These are phyloP conservation scores for Blastobasis lacticolella DNA, from an alignment of 2,888 invertebrate genomes.

Conservation along the genomic window DNA sequence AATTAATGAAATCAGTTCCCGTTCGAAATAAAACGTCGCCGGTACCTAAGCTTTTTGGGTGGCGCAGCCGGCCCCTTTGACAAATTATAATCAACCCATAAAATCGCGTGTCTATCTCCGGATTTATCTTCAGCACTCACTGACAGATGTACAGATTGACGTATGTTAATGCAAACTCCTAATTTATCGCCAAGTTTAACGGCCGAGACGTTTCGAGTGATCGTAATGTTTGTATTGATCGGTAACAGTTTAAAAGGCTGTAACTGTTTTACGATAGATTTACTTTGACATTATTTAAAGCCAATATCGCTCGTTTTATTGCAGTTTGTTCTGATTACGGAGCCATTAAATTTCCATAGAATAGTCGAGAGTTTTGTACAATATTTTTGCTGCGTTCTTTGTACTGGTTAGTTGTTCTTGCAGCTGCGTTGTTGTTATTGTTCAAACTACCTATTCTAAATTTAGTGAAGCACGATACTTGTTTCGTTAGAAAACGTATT, in stretches of 20 bases:
- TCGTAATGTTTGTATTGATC: constrained; percentile 42
- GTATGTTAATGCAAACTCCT: constrained; percentile 43
- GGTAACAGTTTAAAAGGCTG: constrained; percentile 37
- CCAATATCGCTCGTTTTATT: constrained; percentile 49
- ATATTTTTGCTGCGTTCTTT: neutral
- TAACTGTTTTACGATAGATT: constrained; percentile 51
- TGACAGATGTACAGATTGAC: constrained; percentile 41
- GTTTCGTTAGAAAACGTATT: too few relatives aligned
- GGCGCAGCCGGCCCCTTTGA: constrained; percentile 47
- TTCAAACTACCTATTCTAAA: too few relatives aligned
- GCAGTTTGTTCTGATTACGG: constrained; percentile 42
- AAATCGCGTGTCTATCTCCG: constrained; percentile 31
- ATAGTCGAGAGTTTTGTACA: neutral
- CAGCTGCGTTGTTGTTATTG: too few relatives aligned
- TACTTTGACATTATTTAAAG: constrained; percentile 56
- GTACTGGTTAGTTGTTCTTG: neutral
- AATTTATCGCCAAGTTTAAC: constrained; percentile 41
- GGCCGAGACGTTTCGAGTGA: constrained; percentile 25
- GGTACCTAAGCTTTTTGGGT: constrained; percentile 37
- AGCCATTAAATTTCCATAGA: constrained; percentile 38
- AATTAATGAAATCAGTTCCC: constrained; percentile 59
- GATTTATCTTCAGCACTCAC: constrained; percentile 38
- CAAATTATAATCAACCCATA: constrained; percentile 36
- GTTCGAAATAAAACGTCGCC: constrained; percentile 30
- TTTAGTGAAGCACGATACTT: too few relatives aligned